Percentiles rank a stretch among this genome's conserved stretches.
Evolutionary conservation across 2,888 invertebrate genomes (phyloP).

Genomic region (Rhogogaster chlorosoma): DNA sequence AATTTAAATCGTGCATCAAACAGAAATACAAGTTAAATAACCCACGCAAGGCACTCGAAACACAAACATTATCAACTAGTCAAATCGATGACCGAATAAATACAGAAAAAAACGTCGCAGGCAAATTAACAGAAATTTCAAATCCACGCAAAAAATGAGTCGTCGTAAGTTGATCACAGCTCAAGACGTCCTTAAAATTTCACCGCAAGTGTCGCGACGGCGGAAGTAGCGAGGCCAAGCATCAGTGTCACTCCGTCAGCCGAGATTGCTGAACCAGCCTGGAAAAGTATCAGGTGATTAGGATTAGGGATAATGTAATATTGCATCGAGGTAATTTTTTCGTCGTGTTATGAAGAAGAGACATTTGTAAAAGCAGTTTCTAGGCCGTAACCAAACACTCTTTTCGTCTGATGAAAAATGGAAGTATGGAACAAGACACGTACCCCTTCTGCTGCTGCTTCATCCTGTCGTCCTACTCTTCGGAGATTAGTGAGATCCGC

Average conservation of each 20-base stretch:
- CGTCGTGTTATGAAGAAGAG: too few relatives aligned
- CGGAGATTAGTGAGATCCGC: not conserved
- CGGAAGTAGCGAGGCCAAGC: slow-evolving; percentile 55
- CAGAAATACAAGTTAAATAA: not conserved
- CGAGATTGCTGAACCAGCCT: slow-evolving; percentile 23
- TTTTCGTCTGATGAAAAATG: not conserved
- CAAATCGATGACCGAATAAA: not conserved
- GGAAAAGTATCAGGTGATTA: not conserved
- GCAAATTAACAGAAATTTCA: slow-evolving; percentile 34
- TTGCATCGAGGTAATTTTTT: too few relatives aligned
- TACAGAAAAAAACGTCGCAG: not conserved
- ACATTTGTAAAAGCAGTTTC: too few relatives aligned
- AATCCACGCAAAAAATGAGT: slow-evolving; percentile 18
- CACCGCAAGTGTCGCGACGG: slow-evolving; percentile 53
- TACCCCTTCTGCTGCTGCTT: not conserved
- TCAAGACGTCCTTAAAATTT: slow-evolving; percentile 41
- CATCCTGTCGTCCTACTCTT: slow-evolving; percentile 15
- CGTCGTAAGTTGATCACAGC: not conserved
- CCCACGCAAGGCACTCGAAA: not conserved
- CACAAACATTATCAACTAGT: not conserved
- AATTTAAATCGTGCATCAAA: not conserved
- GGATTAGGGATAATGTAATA: not conserved
- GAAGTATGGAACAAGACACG: not conserved
- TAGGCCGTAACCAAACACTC: not conserved
- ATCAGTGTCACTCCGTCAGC: slow-evolving; percentile 48